Conservation (phyloP, 30 jellyfish, hydroid and myxozoan species). For the Aurelia coerulea region DNA sequence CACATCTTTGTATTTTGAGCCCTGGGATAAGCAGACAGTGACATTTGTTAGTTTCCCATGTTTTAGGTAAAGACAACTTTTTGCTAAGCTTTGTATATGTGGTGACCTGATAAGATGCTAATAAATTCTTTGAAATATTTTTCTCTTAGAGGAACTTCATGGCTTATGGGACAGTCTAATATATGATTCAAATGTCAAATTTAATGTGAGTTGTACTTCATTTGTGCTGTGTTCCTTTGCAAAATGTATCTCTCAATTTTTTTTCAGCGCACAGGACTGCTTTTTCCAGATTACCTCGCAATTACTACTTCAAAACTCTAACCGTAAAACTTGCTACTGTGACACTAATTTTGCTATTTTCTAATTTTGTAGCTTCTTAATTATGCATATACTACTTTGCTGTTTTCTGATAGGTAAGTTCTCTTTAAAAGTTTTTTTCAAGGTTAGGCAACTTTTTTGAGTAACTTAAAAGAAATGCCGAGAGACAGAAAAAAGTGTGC, state of each 20-base stretch:
- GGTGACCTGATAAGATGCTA: not conserved
- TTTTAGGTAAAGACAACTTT: not conserved
- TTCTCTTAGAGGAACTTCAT: constrained; percentile 75
- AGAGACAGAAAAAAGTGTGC: too few species aligned
- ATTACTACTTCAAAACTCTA: not conserved
- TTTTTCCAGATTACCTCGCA: too few species aligned
- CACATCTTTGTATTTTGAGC: too few species aligned
- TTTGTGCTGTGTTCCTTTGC: too few species aligned
- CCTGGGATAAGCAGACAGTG: too few species aligned
- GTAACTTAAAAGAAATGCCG: too few species aligned
- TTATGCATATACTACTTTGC: constrained; percentile 88
- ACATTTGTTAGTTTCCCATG: not conserved
- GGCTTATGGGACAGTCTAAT: constrained; percentile 94
- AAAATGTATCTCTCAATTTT: too few species aligned
- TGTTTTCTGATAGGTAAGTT: constrained; percentile 94
- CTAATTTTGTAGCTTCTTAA: constrained; percentile 69
- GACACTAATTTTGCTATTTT: not conserved
- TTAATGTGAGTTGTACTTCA: constrained; percentile 52
- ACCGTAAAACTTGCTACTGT: not conserved
- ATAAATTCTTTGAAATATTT: not conserved
- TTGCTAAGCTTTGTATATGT: not conserved
- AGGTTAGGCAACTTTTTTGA: too few species aligned
- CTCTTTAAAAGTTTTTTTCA: not conserved
- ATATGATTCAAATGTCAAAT: constrained; percentile 80
- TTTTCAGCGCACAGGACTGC: too few species aligned